phyloP scores from a whole-genome alignment of 2,888 invertebrate species.

The Prosapia bicincta region DNA sequence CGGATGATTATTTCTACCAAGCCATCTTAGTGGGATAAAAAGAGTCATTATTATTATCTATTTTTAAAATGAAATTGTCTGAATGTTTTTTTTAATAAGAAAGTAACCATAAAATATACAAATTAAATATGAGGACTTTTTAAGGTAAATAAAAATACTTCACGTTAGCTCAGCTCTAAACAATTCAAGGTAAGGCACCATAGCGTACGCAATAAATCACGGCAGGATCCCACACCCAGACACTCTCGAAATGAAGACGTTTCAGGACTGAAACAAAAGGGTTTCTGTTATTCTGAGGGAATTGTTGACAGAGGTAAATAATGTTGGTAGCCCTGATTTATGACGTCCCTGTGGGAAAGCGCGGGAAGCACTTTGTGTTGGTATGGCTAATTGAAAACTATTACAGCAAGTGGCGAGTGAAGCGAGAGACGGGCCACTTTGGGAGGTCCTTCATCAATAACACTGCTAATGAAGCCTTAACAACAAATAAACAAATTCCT shows the following conservation, averaged over 20 bases:
- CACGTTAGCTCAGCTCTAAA: too few species aligned
- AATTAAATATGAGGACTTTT: too few species aligned
- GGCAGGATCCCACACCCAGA: neutral
- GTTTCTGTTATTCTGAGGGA: neutral
- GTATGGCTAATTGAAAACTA: neutral
- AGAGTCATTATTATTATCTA: too few species aligned
- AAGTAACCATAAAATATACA: too few species aligned
- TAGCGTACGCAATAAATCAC: conserved; percentile 2
- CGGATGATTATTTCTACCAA: too few species aligned
- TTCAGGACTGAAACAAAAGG: neutral
- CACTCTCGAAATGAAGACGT: neutral
- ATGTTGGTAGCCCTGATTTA: neutral
- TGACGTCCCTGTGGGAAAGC: neutral
- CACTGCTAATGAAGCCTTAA: neutral
- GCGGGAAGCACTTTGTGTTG: neutral
- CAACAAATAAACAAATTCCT: conserved; percentile 1
- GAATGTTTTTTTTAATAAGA: too few species aligned
- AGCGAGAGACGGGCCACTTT: neutral
- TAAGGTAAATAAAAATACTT: too few species aligned
- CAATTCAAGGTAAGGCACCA: too few species aligned
- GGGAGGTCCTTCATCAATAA: neutral
- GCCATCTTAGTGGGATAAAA: too few species aligned
- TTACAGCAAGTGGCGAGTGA: neutral
- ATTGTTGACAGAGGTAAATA: neutral
- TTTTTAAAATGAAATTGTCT: too few species aligned